These are phyloP conservation scores for Lerista edwardsae DNA, from an alignment of 2,797 vertebrate species.

Conservation along the genomic window DNA sequence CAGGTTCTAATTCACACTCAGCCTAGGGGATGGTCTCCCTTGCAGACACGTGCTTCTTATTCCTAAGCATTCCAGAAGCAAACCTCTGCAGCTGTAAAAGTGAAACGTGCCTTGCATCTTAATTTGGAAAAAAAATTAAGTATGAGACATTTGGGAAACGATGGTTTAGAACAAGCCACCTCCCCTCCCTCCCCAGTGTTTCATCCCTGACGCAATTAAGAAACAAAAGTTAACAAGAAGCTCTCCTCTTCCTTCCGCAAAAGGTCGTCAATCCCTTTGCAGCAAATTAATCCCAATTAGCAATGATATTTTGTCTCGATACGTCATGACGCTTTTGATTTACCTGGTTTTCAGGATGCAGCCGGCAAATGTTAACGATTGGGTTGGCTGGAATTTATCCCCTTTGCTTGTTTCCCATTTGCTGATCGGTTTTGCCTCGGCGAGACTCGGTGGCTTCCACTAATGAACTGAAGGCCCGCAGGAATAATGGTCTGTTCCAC, in stretches of 20 bases:
- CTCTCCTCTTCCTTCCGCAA: conserved; percentile 74
- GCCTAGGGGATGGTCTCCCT: too few species aligned
- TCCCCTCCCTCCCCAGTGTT: not conserved
- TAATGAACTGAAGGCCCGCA: conserved; percentile 80
- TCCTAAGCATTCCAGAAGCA: not conserved
- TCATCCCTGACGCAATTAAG: conserved; percentile 57
- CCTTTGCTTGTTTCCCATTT: conserved; percentile 82
- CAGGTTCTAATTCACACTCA: too few species aligned
- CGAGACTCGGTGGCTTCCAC: conserved; percentile 78
- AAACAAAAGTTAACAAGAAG: conserved; percentile 74
- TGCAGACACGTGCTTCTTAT: too few species aligned
- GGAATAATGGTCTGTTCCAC: conserved; percentile 77
- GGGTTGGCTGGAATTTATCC: conserved; percentile 81
- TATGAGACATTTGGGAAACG: not conserved
- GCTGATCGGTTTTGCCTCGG: conserved; percentile 79
- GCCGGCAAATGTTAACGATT: conserved; percentile 84
- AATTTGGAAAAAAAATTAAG: not conserved
- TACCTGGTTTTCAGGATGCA: conserved; percentile 80
- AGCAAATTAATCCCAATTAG: conserved; percentile 87
- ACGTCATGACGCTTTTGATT: conserved; percentile 83
- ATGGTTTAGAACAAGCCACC: not conserved
- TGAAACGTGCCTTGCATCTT: not conserved
- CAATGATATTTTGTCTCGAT: conserved; percentile 83
- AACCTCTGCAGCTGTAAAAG: not conserved
- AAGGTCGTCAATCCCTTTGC: conserved; percentile 78